These are phyloP conservation scores for Callimorpha dominula DNA, from an alignment of 2,888 invertebrate species.

Conservation along the genomic window DNA sequence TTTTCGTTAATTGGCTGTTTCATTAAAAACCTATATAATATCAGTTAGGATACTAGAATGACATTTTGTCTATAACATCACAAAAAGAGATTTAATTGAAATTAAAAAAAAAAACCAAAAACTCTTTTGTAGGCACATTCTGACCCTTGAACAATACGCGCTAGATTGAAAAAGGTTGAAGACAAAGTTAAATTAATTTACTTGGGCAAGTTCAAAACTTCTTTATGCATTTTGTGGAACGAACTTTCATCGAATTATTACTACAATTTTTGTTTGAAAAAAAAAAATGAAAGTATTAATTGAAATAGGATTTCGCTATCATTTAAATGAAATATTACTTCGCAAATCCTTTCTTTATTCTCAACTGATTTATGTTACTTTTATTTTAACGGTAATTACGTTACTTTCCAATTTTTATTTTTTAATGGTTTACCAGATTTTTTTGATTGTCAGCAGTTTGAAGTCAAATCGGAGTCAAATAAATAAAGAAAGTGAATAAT, in stretches of 20 bases:
- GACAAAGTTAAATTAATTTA: neutral
- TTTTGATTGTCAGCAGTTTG: neutral
- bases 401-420: neutral
- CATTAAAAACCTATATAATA: too few species aligned
- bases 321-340: neutral
- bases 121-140: neutral
- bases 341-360: neutral
- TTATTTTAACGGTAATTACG: neutral
- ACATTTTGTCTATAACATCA: too few species aligned
- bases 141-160: neutral
- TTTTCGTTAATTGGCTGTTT: too few species aligned
- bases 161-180: neutral
- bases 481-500: neutral
- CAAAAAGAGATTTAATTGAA: neutral
- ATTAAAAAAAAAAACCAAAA: neutral
- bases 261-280: neutral
- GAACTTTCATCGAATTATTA: neutral
- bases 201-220: neutral
- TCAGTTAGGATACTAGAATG: too few species aligned
- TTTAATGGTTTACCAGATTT: neutral
- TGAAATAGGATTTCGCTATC: neutral
- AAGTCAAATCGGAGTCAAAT: neutral
- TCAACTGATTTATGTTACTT: neutral
- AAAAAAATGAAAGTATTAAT: neutral
- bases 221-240: neutral